phyloP scores from a whole-genome alignment of 2,888 invertebrate genomes.

The Phaonia tiefii region DNA sequence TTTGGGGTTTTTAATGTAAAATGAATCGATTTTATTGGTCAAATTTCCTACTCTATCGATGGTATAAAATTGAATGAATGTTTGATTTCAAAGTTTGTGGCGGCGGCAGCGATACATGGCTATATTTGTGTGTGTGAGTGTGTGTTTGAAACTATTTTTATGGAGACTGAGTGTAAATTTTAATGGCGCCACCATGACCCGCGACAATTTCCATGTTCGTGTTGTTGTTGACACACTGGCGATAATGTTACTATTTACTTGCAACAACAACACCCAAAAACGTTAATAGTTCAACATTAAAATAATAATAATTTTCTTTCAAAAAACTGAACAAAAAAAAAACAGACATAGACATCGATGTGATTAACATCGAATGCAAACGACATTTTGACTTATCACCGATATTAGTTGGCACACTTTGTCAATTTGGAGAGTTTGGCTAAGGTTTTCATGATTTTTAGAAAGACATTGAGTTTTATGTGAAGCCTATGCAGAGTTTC shows the following conservation, averaged over 20 bases:
- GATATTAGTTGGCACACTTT: constrained; percentile 19
- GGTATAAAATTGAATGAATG: constrained; percentile 22
- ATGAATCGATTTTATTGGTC: constrained; percentile 50
- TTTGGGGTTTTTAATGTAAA: constrained; percentile 48
- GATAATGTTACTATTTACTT: constrained; percentile 26
- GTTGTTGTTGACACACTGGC: constrained; percentile 21
- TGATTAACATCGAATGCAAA: background rate
- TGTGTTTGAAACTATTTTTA: too few species aligned
- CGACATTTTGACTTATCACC: background rate
- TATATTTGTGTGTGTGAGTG: too few species aligned
- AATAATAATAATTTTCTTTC: constrained; percentile 9
- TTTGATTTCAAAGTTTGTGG: background rate
- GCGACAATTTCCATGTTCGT: constrained; percentile 49
- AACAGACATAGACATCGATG: background rate
- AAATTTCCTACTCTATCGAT: constrained; percentile 53
- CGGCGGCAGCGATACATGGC: too few species aligned
- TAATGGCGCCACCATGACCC: constrained; percentile 62
- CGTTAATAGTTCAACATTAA: constrained; percentile 23
- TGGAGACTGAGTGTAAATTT: constrained; percentile 33
- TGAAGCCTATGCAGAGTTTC: too few species aligned
- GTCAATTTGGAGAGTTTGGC: background rate
- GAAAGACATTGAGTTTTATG: too few species aligned
- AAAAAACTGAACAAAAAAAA: too few species aligned
- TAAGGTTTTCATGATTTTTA: too few species aligned
- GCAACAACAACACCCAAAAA: constrained; percentile 7